Conservation (phyloP, 2,113 vertebrate genomes). For the Dicaeum eximium region DNA sequence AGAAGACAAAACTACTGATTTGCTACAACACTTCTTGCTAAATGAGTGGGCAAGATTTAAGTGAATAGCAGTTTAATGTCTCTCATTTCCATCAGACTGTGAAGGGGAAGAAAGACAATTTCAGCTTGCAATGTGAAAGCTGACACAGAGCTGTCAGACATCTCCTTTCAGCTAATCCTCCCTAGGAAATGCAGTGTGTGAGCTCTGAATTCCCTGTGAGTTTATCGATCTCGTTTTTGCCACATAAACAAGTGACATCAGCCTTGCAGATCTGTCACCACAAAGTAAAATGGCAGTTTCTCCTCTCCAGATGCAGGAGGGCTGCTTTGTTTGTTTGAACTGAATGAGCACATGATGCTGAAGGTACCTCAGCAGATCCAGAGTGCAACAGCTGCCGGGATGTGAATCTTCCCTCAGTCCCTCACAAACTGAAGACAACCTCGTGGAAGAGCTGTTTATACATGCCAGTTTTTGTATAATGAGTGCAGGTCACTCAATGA, state of each 20-base stretch:
- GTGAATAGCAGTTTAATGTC: constrained; percentile 6
- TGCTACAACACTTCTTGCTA: background rate
- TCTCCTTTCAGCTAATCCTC: constrained; percentile 15
- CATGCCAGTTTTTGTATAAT: background rate
- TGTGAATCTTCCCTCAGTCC: background rate
- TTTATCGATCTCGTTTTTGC: background rate
- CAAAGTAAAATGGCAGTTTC: background rate
- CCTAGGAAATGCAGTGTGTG: background rate
- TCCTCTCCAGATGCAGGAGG: background rate
- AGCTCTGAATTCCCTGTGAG: background rate
- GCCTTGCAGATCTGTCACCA: background rate
- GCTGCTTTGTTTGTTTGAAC: background rate
- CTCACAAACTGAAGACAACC: background rate
- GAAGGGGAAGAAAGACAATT: constrained; percentile 24
- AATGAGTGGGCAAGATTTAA: constrained; percentile 28
- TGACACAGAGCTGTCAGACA: constrained; percentile 35
- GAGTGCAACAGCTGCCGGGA: background rate
- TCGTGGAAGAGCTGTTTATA: background rate
- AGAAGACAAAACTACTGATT: background rate
- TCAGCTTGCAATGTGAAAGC: constrained; percentile 18
- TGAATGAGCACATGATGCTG: background rate
- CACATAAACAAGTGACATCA: background rate
- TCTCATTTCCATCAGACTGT: constrained; percentile 22
- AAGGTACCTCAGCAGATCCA: background rate
- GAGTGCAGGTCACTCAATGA: background rate